Evolutionary conservation across 2,888 invertebrate species (phyloP).

Genomic region (Heteromurus nitidus): DNA sequence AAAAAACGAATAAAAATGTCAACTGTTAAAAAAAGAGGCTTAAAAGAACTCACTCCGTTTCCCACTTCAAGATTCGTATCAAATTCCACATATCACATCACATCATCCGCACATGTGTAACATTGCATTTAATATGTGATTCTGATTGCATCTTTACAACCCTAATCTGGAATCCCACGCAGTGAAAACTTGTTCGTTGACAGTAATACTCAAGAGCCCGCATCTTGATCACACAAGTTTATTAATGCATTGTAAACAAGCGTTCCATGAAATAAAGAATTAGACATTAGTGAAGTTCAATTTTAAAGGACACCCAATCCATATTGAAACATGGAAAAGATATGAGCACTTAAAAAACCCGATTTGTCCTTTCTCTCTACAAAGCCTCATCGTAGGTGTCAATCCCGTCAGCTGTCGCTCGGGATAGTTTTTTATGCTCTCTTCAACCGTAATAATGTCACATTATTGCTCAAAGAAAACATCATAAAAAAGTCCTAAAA

Average conservation of each 20-base stretch:
- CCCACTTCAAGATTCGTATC: constrained; percentile 49
- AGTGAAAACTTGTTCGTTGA: constrained; percentile 61
- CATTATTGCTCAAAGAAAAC: constrained; percentile 13
- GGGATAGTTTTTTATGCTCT: constrained; percentile 18
- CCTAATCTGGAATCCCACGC: constrained; percentile 53
- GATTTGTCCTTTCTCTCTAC: background rate
- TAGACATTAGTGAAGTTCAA: background rate
- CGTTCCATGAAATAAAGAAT: constrained; percentile 37
- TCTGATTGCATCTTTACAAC: constrained; percentile 34
- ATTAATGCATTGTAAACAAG: constrained; percentile 43
- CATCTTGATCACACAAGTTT: background rate
- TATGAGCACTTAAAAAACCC: background rate
- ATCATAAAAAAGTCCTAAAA: background rate
- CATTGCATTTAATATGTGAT: background rate
- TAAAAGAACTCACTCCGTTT: too few relatives aligned
- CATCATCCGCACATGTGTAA: constrained; percentile 24
- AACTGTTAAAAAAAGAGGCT: constrained; percentile 29
- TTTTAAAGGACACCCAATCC: constrained; percentile 54
- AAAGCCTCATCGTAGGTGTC: constrained; percentile 61
- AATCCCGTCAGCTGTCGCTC: constrained; percentile 59
- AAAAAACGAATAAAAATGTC: constrained; percentile 62
- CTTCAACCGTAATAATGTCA: constrained; percentile 54
- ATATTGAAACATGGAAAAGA: background rate
- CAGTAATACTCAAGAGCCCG: constrained; percentile 29
- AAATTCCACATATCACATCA: constrained; percentile 40